Base-by-base conservation (phyloP, 1,140 invertebrate species). In the Drosophila aff. region DNA sequence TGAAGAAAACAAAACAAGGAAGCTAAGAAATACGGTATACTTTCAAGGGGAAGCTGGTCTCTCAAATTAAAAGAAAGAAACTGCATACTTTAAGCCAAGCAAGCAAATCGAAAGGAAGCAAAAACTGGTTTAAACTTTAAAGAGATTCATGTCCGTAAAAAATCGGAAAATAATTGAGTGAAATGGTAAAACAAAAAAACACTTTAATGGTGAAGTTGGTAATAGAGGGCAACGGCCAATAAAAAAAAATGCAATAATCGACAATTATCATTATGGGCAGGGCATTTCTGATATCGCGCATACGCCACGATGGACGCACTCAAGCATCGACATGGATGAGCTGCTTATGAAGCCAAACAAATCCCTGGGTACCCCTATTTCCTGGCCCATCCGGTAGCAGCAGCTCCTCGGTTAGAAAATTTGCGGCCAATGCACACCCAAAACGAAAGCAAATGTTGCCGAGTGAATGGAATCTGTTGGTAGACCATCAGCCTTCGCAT, bases 311-410 rank as follows among this genome's bases (percentile, higher is more conserved):
- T 47, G 60, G 9, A 36, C 64, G 59, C 28, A 33, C 43, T 63
- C n/a, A 11, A 66, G 57, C 21, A 4, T 41, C 33, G 53, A 40
- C 8, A 8, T 21, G 26, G 58, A 43, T 38, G 64, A 64, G 59
- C 60, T 46, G 59, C 65, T 66, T 68, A 40, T 40, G 61, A 68
- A 66, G 65, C 65, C 33, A 40, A 67, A 47, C 65, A 47, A 67
- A 33, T 53, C 21, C 18, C 31, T 36, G 18, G 15, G 52, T 13
- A 31, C 23, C 13, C 4, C 4, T 5, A 15, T 21, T 15, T 13
- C 31, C 31, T 21, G 52, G 28, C 26, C 49, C 46, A 18, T 8
- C 28, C 50, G 11, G 50, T 9, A 23, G 23, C 23, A 21, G 11
- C 18, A 15, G 11, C 28, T 33, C 1, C 47, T 31, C 7, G 65